Evolutionary conservation across 1,140 invertebrate species (phyloP).

Genomic region (Rhynchophorus ferrugineus): DNA sequence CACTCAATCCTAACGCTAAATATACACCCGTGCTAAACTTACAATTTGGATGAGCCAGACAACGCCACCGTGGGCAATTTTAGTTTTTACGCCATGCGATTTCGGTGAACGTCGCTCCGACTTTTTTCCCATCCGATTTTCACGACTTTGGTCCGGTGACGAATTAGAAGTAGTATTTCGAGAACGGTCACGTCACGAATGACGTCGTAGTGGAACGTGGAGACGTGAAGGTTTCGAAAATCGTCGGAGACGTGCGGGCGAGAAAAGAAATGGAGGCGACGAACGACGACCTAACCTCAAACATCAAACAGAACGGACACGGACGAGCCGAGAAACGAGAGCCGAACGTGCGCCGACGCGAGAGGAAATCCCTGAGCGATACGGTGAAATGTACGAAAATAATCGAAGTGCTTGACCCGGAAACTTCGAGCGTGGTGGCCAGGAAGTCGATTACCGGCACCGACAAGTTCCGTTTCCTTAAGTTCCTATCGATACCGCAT

Average conservation of each 20-base stretch:
- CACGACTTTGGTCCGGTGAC: too few species aligned
- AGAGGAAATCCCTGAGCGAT: background rate
- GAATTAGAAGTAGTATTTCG: background rate
- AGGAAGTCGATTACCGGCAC: constrained; percentile 20
- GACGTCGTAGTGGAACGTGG: background rate
- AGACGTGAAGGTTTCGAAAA: too few species aligned
- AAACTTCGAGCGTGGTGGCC: constrained; percentile 29
- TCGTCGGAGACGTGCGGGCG: too few species aligned
- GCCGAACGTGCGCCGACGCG: background rate
- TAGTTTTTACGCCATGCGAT: background rate
- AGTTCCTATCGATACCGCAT: background rate
- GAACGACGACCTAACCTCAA: background rate
- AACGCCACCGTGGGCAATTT: background rate
- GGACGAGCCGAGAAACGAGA: background rate
- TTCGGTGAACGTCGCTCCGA: background rate
- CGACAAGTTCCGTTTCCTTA: background rate
- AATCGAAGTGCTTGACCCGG: constrained; percentile 36
- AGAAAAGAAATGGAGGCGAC: background rate
- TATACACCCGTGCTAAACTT: background rate
- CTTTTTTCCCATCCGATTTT: background rate
- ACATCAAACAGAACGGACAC: background rate
- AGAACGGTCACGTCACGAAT: background rate
- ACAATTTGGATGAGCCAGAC: background rate
- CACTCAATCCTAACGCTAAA: background rate
- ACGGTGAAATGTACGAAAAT: constrained; percentile 29